phyloP scores from a whole-genome alignment of 2,113 vertebrate species.

The Pseudois nayaur region DNA sequence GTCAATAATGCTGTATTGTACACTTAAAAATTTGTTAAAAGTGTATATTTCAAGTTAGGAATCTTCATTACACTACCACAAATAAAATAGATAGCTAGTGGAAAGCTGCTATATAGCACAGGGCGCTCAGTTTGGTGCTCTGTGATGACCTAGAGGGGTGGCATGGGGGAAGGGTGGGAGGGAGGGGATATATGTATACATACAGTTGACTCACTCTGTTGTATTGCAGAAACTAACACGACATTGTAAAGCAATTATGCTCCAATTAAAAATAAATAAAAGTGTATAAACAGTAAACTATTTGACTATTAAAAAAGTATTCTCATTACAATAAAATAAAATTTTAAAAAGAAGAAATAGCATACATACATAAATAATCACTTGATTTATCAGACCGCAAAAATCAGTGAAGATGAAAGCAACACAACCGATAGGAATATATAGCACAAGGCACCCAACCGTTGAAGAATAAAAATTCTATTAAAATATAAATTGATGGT shows the following conservation, averaged over 20 bases:
- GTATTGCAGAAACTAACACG: background rate
- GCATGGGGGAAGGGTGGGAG: rapidly evolving
- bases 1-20: background rate
- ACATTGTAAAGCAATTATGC: background rate
- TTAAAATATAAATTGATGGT: background rate
- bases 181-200: background rate
- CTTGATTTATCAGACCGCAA: background rate
- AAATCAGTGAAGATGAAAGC: background rate
- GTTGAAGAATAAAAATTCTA: background rate
- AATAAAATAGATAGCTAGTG: background rate
- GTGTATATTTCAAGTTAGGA: background rate
- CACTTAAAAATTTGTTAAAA: background rate
- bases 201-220: background rate
- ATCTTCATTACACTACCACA: background rate
- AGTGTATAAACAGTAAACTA: background rate
- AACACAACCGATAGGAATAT: background rate
- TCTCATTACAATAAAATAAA: background rate
- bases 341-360: background rate
- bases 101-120: background rate
- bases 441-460: background rate
- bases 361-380: background rate
- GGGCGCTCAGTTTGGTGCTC: background rate
- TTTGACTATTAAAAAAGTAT: background rate
- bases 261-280: background rate
- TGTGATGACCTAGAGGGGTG: background rate